Base-by-base conservation (phyloP, 2,888 invertebrate species). In the Cephus pygmeus region DNA sequence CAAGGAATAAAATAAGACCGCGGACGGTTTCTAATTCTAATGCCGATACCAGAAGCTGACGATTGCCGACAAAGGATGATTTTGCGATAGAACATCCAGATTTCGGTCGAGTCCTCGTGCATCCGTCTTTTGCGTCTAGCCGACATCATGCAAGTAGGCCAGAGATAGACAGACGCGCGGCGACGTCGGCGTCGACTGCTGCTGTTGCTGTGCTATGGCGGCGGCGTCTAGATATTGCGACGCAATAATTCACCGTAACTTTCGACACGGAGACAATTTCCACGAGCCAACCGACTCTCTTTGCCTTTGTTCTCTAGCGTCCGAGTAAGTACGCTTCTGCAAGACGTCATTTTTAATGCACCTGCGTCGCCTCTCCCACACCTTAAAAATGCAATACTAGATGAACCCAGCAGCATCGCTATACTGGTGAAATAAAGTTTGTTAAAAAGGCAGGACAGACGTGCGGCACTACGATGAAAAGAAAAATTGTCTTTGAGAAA, bases 171-270 rank as follows among this genome's bases (percentile, higher is more conserved):
- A 74, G 34, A 15, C 35, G 77, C 69, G 69, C 73, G 40, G 40
- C 40, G 40, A 40, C 2, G 15, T 40, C 40, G 40, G 40, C 40
- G 40, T 40, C 40, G 40, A 40, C 40, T 40, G 40, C 40, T 40
- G 15, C 15, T 40, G 6, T 15, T 15, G 15, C 40, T 6, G 40
- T 40, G 40, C 40, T 40, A 40, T 15, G 75, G 75, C 75, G 78
- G 75, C 78, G 75, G 80, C 84, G 84, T 86, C 86, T 87, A 88
- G 88, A 86, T 88, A 87, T 87, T 85, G 87, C 89, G 88, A 87
- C 87, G 88, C 87, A 89, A 88, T 88, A 88, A 89, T 87, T 89
- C 87, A 88, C 87, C 86, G 86, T 87, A 88, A 87, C 85, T 88
- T 89, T 88, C 88, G 87, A 88, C 87, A 85, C 85, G 81, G 83